Conservation (phyloP, 1,140 invertebrate species). For the Ridgeia piscesae region DNA sequence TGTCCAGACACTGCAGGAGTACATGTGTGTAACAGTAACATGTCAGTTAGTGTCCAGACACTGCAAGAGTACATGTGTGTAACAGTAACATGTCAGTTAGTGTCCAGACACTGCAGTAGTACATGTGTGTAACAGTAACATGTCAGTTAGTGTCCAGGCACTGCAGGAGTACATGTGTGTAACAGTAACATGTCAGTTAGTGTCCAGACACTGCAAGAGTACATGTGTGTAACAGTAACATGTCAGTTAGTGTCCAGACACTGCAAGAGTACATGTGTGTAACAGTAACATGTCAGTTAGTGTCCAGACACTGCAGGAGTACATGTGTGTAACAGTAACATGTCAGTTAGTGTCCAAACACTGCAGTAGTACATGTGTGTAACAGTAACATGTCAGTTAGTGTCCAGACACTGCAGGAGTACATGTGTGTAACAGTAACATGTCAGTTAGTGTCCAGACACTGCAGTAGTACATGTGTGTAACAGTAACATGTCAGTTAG, state of each 20-base stretch:
- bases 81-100: too few relatives aligned
- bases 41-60: too few relatives aligned
- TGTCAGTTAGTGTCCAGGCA: constrained; percentile 40
- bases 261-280: constrained; percentile 46
- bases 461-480: constrained; percentile 47
- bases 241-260: constrained; percentile 45
- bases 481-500: constrained; percentile 37
- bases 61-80: too few relatives aligned
- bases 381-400: too few relatives aligned
- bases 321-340: too few relatives aligned
- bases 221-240: constrained; percentile 39
- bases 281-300: constrained; percentile 36
- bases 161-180: constrained; percentile 47
- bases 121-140: too few relatives aligned
- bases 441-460: constrained; percentile 40
- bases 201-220: constrained; percentile 43
- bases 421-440: too few relatives aligned
- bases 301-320: constrained; percentile 44
- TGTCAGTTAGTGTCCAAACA: too few relatives aligned
- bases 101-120: too few relatives aligned
- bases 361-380: too few relatives aligned
- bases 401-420: too few relatives aligned
- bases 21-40: too few relatives aligned
- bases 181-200: constrained; percentile 37
- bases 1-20: constrained; percentile 44